phyloP scores from a whole-genome alignment of 1,140 invertebrate species.

The Hesperophylax magnus region DNA sequence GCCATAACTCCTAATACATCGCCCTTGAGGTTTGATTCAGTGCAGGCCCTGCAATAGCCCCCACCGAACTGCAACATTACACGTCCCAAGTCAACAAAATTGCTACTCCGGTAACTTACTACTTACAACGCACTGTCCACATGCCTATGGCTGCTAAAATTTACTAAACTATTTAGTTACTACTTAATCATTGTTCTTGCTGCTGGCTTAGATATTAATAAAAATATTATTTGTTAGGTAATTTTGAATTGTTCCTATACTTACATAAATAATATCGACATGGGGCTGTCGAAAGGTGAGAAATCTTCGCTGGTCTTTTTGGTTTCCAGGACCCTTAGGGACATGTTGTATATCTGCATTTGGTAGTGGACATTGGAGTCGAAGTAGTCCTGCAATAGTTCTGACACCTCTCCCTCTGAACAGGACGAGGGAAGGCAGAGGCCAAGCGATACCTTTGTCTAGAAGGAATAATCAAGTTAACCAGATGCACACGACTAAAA shows the following conservation, averaged over 20 bases:
- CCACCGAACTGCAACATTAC: too few relatives aligned
- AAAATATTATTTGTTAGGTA: too few relatives aligned
- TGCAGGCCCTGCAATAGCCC: too few relatives aligned
- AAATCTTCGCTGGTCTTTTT: constrained; percentile 13
- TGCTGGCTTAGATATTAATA: too few relatives aligned
- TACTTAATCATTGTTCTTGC: too few relatives aligned
- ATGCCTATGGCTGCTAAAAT: too few relatives aligned
- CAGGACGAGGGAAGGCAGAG: constrained; percentile 27
- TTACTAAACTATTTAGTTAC: too few relatives aligned
- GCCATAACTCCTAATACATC: too few relatives aligned
- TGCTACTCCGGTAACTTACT: too few relatives aligned
- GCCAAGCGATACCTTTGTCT: constrained; percentile 27
- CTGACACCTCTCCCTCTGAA: neutral
- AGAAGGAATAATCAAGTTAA: neutral
- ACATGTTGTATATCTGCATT: constrained; percentile 25
- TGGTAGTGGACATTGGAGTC: constrained; percentile 26
- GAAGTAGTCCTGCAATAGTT: constrained; percentile 29
- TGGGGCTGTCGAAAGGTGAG: neutral
- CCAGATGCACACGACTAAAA: neutral
- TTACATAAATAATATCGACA: constrained; percentile 28
- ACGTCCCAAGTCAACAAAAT: too few relatives aligned
- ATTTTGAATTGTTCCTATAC: neutral
- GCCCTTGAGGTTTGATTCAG: too few relatives aligned
- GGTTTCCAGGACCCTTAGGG: neutral
- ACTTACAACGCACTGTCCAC: too few relatives aligned